These are phyloP conservation scores for Crypturellus tataupa DNA, from an alignment of 2,797 vertebrate genomes.

Conservation along the genomic window DNA sequence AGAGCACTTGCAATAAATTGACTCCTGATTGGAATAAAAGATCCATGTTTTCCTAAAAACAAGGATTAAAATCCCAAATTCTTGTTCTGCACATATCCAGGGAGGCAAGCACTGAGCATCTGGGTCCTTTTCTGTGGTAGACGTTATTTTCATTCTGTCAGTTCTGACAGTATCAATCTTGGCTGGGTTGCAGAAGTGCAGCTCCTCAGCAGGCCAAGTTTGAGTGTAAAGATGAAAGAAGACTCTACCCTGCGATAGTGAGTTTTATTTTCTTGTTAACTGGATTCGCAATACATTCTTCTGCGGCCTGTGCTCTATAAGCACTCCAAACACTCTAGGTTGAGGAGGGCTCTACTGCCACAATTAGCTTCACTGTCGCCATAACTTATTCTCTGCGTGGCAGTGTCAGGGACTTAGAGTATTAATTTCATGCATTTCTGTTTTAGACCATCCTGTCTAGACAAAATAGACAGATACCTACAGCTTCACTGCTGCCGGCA, in stretches of 20 bases:
- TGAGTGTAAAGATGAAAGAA: not conserved
- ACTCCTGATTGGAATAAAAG: accelerated
- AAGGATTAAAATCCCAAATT: not conserved
- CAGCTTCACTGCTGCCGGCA: not conserved
- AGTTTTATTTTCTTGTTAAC: not conserved
- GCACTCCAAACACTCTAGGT: not conserved
- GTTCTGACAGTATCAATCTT: not conserved
- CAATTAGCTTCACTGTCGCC: not conserved
- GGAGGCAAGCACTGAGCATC: not conserved
- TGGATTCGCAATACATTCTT: not conserved
- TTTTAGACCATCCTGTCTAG: not conserved
- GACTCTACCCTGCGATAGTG: accelerated
- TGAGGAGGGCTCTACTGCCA: not conserved
- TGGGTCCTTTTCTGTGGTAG: not conserved
- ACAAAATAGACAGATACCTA: slow-evolving; percentile 25
- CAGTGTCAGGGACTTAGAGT: not conserved
- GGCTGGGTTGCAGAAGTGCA: not conserved
- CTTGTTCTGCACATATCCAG: not conserved
- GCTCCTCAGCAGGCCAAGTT: not conserved
- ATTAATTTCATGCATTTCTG: not conserved
- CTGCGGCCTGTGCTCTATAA: not conserved
- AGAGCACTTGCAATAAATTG: not conserved
- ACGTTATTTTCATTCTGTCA: not conserved
- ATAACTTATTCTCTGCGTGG: not conserved
- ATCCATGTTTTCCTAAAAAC: not conserved